Evolutionary conservation across 92 coral and sea anemone species (phyloP).

Genomic region (Virgularia gustaviana): DNA sequence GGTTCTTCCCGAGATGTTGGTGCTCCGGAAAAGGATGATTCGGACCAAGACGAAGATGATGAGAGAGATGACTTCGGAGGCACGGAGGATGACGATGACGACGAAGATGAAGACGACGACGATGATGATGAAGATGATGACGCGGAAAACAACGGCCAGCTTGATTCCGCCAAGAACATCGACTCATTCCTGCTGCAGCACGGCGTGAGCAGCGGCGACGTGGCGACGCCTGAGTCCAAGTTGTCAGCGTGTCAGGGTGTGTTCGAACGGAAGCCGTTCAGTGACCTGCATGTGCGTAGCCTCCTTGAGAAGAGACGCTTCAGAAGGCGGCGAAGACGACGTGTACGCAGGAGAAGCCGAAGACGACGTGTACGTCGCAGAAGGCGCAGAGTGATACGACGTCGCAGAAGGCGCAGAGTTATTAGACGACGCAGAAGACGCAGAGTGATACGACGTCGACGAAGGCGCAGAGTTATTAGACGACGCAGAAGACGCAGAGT

Average conservation of each 20-base stretch:
- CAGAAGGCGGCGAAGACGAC: neutral
- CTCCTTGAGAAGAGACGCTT: neutral
- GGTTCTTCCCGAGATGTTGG: neutral
- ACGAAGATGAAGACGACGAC: neutral
- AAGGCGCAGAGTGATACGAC: neutral
- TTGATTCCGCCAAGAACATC: slow-evolving; percentile 7
- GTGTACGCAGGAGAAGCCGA: neutral
- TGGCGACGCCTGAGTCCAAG: neutral
- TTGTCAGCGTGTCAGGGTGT: slow-evolving; percentile 20
- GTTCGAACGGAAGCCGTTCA: slow-evolving; percentile 9
- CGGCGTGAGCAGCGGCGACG: neutral
- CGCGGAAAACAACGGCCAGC: neutral
- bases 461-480: no score
- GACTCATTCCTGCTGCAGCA: slow-evolving; percentile 7
- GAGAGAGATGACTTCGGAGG: neutral
- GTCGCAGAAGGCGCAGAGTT: neutral
- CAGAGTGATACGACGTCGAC: neutral
- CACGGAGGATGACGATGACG: neutral
- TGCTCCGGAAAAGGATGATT: neutral
- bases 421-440: neutral
- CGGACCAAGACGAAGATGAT: neutral
- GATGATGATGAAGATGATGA: neutral
- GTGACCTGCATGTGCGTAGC: neutral
- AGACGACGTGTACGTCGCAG: neutral
- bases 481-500: neutral